These are phyloP conservation scores for Xyliphius kryptos DNA, from an alignment of 2,113 vertebrate genomes.

Conservation along the genomic window DNA sequence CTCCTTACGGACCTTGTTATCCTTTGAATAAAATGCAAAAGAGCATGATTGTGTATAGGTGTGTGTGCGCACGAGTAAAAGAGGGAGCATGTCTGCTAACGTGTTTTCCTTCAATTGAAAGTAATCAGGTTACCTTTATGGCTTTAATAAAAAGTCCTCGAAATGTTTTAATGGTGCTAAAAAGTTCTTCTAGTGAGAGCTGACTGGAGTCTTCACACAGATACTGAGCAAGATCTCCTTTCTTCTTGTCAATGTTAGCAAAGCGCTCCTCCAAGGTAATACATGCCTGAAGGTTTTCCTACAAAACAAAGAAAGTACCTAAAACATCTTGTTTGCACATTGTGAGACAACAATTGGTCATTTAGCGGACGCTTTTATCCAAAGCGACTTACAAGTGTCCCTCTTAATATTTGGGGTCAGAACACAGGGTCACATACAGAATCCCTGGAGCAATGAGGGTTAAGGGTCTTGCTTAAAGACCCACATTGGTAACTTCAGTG, in stretches of 20 bases:
- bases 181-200: constrained; percentile 84
- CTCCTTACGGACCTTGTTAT: constrained; percentile 87
- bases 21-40: constrained; percentile 62
- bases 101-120: too few relatives aligned
- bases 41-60: neutral
- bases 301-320: neutral
- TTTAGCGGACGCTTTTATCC: too few relatives aligned
- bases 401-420: too few relatives aligned
- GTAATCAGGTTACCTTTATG: constrained; percentile 70
- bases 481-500: too few relatives aligned
- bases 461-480: too few relatives aligned
- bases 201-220: constrained; percentile 81
- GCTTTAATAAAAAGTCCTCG: constrained; percentile 80
- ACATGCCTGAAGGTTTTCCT: constrained; percentile 71
- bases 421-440: too few relatives aligned
- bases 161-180: constrained; percentile 82
- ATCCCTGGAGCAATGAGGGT: too few relatives aligned
- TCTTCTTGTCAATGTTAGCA: constrained; percentile 65
- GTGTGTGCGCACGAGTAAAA: too few relatives aligned
- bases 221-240: constrained; percentile 75
- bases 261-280: constrained; percentile 65
- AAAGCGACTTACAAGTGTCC: too few relatives aligned
- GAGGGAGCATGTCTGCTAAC: too few relatives aligned
- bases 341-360: too few relatives aligned
- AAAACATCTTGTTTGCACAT: too few relatives aligned